Evolutionary conservation across 2,888 invertebrate species (phyloP).

Genomic region (Halocaridina rubra): DNA sequence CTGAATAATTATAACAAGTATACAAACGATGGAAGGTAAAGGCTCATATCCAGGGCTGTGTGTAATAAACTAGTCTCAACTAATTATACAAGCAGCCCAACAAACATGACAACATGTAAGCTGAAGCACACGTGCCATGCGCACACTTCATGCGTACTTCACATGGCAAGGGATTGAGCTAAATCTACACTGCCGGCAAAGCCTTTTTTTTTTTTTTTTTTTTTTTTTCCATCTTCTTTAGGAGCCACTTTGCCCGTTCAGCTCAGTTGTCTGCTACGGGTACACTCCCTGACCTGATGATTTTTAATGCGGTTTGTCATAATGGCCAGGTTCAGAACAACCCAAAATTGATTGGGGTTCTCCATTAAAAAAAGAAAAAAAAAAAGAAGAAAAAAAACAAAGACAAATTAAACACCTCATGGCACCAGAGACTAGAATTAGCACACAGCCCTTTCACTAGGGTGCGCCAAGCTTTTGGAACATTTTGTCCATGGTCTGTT

Average conservation of each 20-base stretch:
- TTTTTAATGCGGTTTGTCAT: slow-evolving; percentile 36
- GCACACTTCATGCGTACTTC: slow-evolving; percentile 46
- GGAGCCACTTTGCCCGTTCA: slow-evolving; percentile 53
- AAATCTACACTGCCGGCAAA: slow-evolving; percentile 57
- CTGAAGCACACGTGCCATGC: slow-evolving; percentile 57
- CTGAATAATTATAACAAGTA: slow-evolving; percentile 60
- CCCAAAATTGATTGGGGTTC: slow-evolving; percentile 46
- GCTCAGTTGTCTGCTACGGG: slow-evolving; percentile 46
- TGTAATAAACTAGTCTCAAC: slow-evolving; percentile 58
- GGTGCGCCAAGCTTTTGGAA: slow-evolving; percentile 58
- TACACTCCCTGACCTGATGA: slow-evolving; percentile 39
- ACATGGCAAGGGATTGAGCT: slow-evolving; percentile 59
- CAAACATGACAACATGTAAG: slow-evolving; percentile 60
- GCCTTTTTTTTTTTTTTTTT: too few species aligned
- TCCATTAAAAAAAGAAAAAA: slow-evolving; percentile 48
- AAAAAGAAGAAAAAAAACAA: too few species aligned
- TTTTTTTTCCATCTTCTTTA: too few species aligned
- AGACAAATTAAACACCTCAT: slow-evolving; percentile 56
- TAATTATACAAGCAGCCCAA: slow-evolving; percentile 60
- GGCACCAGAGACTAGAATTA: slow-evolving; percentile 61
- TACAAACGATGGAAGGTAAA: slow-evolving; percentile 62
- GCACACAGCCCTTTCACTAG: slow-evolving; percentile 60
- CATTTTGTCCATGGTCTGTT: slow-evolving; percentile 34
- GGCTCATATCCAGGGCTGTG: slow-evolving; percentile 59
- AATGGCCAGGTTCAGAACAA: slow-evolving; percentile 53